Percentiles rank a stretch among this genome's conserved stretches.
phyloP scores from a whole-genome alignment of 92 coral and sea anemone genomes.

The Metridium senile region DNA sequence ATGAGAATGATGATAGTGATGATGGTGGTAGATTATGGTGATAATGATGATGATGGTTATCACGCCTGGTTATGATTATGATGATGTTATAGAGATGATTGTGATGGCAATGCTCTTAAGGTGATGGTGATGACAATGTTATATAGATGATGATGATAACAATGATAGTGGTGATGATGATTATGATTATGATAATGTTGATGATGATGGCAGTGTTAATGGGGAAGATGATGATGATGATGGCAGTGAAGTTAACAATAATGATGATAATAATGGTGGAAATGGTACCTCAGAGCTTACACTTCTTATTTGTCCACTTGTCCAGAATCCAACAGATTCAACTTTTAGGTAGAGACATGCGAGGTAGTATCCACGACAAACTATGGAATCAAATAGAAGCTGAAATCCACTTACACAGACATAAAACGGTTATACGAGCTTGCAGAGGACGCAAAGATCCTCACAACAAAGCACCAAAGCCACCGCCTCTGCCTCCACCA shows the following conservation, averaged over 20 bases:
- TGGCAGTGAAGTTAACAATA: not conserved
- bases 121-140: not conserved
- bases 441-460: constrained; percentile 99
- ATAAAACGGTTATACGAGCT: constrained; percentile 97
- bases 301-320: not conserved
- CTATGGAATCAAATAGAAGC: constrained; percentile 99
- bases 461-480: constrained; percentile 91
- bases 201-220: not conserved
- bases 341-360: constrained; percentile 93
- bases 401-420: constrained; percentile 96
- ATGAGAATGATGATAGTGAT: too few species aligned
- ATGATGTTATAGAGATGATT: too few species aligned
- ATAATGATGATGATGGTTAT: too few species aligned
- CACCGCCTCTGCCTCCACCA: constrained; percentile 79
- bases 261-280: not conserved
- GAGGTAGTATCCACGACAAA: constrained; percentile 91
- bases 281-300: not conserved
- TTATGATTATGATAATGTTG: not conserved
- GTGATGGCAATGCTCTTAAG: too few species aligned
- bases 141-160: not conserved
- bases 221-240: not conserved
- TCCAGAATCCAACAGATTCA: constrained; percentile 98
- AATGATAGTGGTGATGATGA: not conserved
- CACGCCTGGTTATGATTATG: too few species aligned
- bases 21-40: too few species aligned